A percentile compares a stretch with the other conserved stretches of the same genome.
phyloP scores from a whole-genome alignment of 2,888 invertebrate species.

The Chloromyia formosa region DNA sequence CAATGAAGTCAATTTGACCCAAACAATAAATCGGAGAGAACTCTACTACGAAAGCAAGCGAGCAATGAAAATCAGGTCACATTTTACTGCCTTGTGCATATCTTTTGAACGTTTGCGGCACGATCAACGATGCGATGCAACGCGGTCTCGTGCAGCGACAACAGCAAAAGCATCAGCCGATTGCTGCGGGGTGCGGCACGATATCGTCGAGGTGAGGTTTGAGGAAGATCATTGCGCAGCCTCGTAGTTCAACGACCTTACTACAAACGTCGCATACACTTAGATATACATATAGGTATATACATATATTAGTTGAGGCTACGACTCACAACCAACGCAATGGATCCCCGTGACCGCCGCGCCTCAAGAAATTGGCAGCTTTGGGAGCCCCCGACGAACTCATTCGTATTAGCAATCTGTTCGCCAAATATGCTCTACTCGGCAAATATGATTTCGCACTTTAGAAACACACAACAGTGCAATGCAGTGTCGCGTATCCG shows the following conservation, averaged over 20 bases:
- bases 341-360: not conserved
- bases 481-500: not conserved
- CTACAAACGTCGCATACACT: not conserved
- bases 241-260: slow-evolving; percentile 29
- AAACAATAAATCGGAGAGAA: slow-evolving; percentile 37
- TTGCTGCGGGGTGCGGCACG: not conserved
- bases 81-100: slow-evolving; percentile 33
- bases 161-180: too few relatives aligned
- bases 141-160: slow-evolving; percentile 11
- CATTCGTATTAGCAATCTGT: not conserved
- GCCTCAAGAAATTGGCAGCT: not conserved
- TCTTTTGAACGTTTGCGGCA: not conserved
- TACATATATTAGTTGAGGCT: too few relatives aligned
- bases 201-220: slow-evolving; percentile 16
- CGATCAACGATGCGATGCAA: slow-evolving; percentile 9
- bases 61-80: slow-evolving; percentile 38
- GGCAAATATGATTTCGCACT: slow-evolving; percentile 16
- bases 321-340: slow-evolving; percentile 5
- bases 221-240: slow-evolving; percentile 33
- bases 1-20: slow-evolving; percentile 34
- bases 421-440: slow-evolving; percentile 22
- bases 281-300: too few relatives aligned
- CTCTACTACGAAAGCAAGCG: slow-evolving; percentile 33
- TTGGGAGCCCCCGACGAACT: slow-evolving; percentile 1
- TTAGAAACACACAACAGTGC: not conserved